A percentile compares a stretch with the other conserved stretches of the same genome.
Evolutionary conservation across 2,113 vertebrate genomes (phyloP).

Genomic region (Passerina amoena): DNA sequence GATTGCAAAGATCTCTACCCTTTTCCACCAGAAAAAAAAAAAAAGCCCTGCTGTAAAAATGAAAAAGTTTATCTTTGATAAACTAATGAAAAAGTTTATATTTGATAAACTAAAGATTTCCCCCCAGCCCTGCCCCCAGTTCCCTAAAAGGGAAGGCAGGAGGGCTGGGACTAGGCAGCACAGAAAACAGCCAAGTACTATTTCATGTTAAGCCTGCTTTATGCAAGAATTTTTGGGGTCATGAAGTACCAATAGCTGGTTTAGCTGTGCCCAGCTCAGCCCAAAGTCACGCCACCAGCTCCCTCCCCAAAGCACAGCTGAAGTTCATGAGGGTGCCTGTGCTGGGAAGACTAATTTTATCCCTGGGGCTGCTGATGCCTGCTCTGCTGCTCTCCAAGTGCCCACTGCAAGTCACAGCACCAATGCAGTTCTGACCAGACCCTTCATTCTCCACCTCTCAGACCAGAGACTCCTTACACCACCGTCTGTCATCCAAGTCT

Average conservation of each 20-base stretch:
- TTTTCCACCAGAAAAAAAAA: background rate
- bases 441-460: background rate
- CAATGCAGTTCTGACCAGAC: background rate
- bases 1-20: background rate
- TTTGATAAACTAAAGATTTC: background rate
- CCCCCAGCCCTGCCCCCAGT: fast-evolving
- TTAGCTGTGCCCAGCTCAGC: background rate
- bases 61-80: background rate
- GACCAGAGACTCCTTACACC: background rate
- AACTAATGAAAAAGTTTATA: background rate
- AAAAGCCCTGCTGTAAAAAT: background rate
- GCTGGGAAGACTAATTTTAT: background rate
- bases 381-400: background rate
- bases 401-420: background rate
- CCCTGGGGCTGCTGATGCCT: background rate
- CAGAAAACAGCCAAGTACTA: background rate
- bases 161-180: background rate
- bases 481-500: background rate
- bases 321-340: background rate
- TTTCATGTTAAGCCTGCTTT: background rate
- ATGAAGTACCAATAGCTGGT: background rate
- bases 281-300: fast-evolving
- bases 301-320: background rate
- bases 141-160: background rate
- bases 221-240: background rate